Conservation (phyloP, 2,797 vertebrate species). For the Falco peregrinus region DNA sequence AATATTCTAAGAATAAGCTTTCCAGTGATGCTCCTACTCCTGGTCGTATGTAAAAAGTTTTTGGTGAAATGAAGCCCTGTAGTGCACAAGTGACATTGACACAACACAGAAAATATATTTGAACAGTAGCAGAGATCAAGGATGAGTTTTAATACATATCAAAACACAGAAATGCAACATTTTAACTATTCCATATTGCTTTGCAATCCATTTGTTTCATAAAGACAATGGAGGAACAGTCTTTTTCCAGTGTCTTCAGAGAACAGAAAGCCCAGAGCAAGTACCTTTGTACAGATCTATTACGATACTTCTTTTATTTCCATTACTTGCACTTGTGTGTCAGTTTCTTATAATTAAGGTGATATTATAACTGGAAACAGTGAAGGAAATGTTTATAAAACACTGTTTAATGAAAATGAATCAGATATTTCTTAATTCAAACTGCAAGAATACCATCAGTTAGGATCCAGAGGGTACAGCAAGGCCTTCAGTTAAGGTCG, state of each 20-base stretch:
- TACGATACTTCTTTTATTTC: neutral
- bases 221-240: neutral
- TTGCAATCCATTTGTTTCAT: neutral
- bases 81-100: neutral
- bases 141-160: neutral
- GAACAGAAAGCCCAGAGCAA: neutral
- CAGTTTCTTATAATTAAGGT: neutral
- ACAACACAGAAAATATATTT: neutral
- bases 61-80: neutral
- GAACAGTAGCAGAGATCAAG: neutral
- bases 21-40: neutral
- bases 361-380: neutral
- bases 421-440: constrained; percentile 5
- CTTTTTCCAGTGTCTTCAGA: neutral
- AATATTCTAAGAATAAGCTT: neutral
- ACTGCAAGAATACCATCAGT: neutral
- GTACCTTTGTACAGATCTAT: neutral
- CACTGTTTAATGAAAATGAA: neutral
- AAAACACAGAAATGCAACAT: neutral
- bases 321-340: neutral
- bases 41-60: neutral
- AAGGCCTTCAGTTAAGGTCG: constrained; percentile 39
- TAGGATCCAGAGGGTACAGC: constrained; percentile 18
- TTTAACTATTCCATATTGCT: neutral
- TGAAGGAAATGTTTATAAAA: neutral